Conservation (phyloP, 2,113 vertebrate species). For the Haliaeetus leucogaster region DNA sequence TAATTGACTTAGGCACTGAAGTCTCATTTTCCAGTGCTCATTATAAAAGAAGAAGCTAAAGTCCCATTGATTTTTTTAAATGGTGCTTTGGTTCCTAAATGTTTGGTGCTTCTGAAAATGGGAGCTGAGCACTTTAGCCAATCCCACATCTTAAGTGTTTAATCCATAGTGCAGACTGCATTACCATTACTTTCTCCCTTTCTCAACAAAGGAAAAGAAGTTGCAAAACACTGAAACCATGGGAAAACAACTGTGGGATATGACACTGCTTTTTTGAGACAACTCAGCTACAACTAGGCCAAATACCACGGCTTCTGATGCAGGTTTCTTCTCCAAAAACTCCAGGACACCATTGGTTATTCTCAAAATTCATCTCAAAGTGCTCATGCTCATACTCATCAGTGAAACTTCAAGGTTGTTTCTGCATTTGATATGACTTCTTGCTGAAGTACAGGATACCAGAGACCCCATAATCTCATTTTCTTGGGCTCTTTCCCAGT, state of each 20-base stretch:
- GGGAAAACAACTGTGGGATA: background rate
- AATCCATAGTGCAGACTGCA: background rate
- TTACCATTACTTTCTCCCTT: background rate
- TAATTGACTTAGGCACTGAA: background rate
- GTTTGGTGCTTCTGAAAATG: background rate
- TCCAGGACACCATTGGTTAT: background rate
- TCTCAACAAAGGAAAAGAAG: background rate
- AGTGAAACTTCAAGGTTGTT: background rate
- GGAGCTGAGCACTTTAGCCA: rapidly evolving
- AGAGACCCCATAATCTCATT: background rate
- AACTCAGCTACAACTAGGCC: background rate
- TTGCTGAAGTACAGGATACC: too few species aligned
- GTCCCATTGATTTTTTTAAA: background rate
- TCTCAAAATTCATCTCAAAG: background rate
- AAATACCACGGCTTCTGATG: background rate
- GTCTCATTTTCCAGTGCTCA: background rate
- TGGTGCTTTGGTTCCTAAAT: background rate
- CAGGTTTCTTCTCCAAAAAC: background rate
- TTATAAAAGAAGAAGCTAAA: background rate
- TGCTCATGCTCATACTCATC: background rate
- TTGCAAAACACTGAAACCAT: background rate
- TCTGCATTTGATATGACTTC: background rate
- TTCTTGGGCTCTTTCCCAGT: background rate
- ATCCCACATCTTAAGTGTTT: background rate
- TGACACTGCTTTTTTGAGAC: background rate